phyloP scores from a whole-genome alignment of 2,113 vertebrate species.

The Genyomyrus donnyi region DNA sequence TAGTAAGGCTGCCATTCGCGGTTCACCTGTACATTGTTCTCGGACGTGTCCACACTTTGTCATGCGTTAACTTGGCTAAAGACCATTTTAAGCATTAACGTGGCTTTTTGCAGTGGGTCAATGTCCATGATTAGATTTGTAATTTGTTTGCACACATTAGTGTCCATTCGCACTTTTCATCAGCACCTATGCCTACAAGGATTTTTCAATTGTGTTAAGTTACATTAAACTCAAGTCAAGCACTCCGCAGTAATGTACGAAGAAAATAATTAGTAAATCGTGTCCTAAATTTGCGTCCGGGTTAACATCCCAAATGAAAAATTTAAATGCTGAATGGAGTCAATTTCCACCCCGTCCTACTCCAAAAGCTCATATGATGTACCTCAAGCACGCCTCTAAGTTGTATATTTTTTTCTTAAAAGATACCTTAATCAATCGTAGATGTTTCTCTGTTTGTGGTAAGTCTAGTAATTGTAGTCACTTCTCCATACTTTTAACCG shows the following conservation, averaged over 20 bases:
- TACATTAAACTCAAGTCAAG: neutral
- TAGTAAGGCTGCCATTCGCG: neutral
- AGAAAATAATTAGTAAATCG: neutral
- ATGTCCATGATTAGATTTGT: neutral
- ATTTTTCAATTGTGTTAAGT: neutral
- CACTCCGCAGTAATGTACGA: neutral
- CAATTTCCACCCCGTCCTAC: neutral
- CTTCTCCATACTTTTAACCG: neutral
- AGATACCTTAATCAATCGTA: neutral
- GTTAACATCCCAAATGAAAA: neutral
- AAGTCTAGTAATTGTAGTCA: neutral
- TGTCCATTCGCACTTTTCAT: neutral
- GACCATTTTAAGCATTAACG: neutral
- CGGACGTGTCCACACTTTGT: neutral
- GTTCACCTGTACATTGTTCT: too few relatives aligned
- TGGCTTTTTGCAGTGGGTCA: neutral
- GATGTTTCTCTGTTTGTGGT: neutral
- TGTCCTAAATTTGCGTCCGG: neutral
- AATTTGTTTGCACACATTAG: neutral
- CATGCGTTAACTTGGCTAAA: neutral
- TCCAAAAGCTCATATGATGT: neutral
- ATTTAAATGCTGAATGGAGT: neutral
- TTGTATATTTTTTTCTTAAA: neutral
- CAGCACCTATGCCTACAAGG: neutral
- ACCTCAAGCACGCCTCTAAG: neutral